Conservation (phyloP, 2,888 invertebrate genomes). For the Mamestra brassicae region DNA sequence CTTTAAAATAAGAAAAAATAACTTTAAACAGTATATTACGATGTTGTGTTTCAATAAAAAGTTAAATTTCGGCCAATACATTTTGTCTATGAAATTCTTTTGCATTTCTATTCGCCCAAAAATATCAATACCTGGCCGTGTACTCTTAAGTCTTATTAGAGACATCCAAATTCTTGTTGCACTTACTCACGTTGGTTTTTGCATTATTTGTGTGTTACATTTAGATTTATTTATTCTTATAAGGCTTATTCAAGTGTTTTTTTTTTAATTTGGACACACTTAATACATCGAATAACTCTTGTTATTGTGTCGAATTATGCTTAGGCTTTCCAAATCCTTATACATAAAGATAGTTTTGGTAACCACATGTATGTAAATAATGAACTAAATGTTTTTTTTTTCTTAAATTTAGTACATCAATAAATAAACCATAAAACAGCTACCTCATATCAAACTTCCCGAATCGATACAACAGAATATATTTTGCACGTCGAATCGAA, state of each 20-base stretch:
- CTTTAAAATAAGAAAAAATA: background rate
- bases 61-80: background rate
- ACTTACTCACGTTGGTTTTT: constrained; percentile 28
- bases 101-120: constrained; percentile 8
- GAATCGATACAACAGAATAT: constrained; percentile 62
- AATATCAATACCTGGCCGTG: constrained; percentile 58
- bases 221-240: constrained; percentile 31
- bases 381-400: background rate
- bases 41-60: background rate
- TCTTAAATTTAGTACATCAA: background rate
- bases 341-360: background rate
- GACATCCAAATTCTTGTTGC: constrained; percentile 37
- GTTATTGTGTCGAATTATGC: background rate
- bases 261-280: background rate
- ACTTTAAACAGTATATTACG: background rate
- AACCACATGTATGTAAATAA: too few relatives aligned
- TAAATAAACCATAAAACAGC: constrained; percentile 36
- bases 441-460: constrained; percentile 54
- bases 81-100: background rate
- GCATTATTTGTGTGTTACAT: constrained; percentile 34
- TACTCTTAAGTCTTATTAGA: constrained; percentile 31
- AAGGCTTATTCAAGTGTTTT: constrained; percentile 4
- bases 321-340: background rate
- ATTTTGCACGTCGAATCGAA: constrained; percentile 71
- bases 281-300: background rate